Evolutionary conservation across 2,797 vertebrate species (phyloP).

Genomic region (Fratercula arctica): DNA sequence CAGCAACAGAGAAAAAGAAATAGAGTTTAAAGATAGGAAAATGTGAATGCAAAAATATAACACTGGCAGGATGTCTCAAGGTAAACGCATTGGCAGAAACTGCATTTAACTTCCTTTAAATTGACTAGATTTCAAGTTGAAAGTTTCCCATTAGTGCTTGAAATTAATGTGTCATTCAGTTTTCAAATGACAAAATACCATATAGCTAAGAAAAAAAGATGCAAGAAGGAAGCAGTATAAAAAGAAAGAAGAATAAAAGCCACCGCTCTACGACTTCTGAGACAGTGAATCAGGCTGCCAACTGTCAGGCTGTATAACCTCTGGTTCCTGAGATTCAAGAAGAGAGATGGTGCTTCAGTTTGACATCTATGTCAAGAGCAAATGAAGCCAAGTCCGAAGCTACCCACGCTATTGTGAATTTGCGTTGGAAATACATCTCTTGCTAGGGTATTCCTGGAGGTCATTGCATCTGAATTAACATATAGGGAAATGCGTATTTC

Average conservation of each 20-base stretch:
- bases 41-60: slow-evolving; percentile 29
- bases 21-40: neutral
- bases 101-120: slow-evolving; percentile 55
- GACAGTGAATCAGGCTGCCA: slow-evolving; percentile 20
- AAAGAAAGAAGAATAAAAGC: slow-evolving; percentile 19
- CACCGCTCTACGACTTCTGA: neutral
- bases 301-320: neutral
- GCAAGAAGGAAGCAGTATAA: neutral
- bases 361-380: slow-evolving; percentile 19
- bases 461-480: neutral
- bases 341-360: neutral
- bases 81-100: slow-evolving; percentile 43
- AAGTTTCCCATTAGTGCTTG: slow-evolving; percentile 66
- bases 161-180: slow-evolving; percentile 66
- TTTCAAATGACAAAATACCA: slow-evolving; percentile 58
- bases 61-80: slow-evolving; percentile 15
- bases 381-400: neutral
- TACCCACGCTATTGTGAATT: neutral
- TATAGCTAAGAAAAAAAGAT: neutral
- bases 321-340: neutral
- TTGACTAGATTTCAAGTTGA: slow-evolving; percentile 55
- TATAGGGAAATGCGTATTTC: neutral
- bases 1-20: slow-evolving; percentile 27
- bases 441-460: neutral
- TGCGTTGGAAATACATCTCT: neutral